Conservation (phyloP, 2,797 vertebrate species). For the Pseudochirops corinnae region DNA sequence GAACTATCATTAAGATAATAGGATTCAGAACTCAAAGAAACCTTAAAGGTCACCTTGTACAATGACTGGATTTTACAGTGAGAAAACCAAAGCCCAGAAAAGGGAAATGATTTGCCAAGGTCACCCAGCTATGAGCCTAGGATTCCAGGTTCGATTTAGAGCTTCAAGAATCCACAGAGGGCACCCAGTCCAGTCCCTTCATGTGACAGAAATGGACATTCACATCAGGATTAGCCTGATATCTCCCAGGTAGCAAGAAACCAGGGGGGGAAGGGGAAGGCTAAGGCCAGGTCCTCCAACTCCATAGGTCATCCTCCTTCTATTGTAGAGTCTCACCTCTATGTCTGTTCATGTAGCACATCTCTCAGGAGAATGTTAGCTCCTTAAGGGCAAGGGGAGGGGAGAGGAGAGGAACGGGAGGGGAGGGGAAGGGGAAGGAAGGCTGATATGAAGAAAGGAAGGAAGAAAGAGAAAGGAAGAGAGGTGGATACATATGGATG, state of each 20-base stretch:
- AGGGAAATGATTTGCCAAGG: neutral
- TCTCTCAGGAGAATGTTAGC: neutral
- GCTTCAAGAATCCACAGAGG: neutral
- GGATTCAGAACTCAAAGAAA: neutral
- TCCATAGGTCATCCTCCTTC: neutral
- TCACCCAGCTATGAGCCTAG: neutral
- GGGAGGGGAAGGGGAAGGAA: rapidly evolving
- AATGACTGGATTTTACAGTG: neutral
- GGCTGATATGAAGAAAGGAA: neutral
- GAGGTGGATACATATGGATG: neutral
- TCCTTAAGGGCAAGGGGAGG: neutral
- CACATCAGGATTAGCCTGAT: neutral
- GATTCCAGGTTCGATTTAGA: neutral
- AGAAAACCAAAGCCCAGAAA: neutral
- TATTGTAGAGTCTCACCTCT: neutral
- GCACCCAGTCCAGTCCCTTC: neutral
- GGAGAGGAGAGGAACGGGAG: rapidly evolving
- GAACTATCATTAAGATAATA: neutral
- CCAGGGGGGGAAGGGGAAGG: rapidly evolving
- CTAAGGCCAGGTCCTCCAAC: neutral
- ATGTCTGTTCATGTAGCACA: neutral
- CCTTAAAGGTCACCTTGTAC: neutral
- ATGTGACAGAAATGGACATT: neutral
- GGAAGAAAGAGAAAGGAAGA: neutral
- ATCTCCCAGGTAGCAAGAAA: neutral